Percentiles rank a stretch among this genome's conserved stretches.
Evolutionary conservation across 2,797 vertebrate genomes (phyloP).

Genomic region (Sphenopsis melanotis): DNA sequence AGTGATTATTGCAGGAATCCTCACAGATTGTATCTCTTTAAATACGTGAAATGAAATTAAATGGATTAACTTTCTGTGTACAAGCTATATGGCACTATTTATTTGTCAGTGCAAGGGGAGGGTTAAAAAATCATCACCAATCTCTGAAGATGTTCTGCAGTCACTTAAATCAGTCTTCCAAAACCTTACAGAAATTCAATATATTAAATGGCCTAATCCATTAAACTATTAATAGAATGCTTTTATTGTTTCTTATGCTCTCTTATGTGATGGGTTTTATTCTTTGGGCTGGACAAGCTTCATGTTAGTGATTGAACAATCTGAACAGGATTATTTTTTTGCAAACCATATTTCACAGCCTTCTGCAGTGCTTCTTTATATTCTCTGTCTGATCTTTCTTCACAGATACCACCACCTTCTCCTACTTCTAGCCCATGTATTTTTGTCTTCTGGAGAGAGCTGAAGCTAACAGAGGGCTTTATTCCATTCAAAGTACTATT

Average conservation of each 20-base stretch:
- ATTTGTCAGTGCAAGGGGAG: not conserved
- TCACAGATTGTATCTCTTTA: not conserved
- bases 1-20: not conserved
- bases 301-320: not conserved
- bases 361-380: not conserved
- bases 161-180: not conserved
- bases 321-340: not conserved
- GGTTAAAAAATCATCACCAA: rapidly evolving
- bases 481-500: not conserved
- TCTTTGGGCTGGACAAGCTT: not conserved
- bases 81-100: not conserved
- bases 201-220: not conserved
- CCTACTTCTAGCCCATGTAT: not conserved
- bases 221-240: not conserved
- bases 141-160: not conserved
- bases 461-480: not conserved
- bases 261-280: not conserved
- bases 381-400: not conserved
- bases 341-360: not conserved
- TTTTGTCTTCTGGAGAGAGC: not conserved
- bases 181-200: not conserved
- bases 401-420: not conserved
- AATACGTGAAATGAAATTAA: not conserved
- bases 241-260: not conserved
- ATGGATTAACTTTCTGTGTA: not conserved